phyloP scores from a whole-genome alignment of 2,797 vertebrate species.

The Percopsis omiscomaycus region DNA sequence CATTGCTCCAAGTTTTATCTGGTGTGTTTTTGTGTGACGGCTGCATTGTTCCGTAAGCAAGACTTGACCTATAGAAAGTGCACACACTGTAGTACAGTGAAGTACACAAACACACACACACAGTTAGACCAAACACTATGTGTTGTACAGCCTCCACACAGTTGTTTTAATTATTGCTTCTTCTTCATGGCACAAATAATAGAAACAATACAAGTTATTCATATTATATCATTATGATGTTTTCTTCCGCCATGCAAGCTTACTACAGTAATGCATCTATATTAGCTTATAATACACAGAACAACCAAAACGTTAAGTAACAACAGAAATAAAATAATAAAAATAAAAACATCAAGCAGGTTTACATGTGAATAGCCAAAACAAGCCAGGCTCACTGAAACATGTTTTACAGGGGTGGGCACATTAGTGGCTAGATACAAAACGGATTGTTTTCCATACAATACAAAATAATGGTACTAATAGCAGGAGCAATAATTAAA shows the following conservation, averaged over 20 bases:
- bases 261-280: constrained; percentile 77
- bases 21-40: no score
- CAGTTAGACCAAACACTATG: no score
- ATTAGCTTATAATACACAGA: constrained; percentile 69
- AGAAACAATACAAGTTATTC: constrained; percentile 73
- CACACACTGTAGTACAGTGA: no score
- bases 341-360: constrained; percentile 30
- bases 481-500: constrained; percentile 76
- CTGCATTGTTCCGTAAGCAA: no score
- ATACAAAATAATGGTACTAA: constrained; percentile 69
- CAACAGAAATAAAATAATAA: constrained; percentile 20
- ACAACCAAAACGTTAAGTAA: constrained; percentile 34
- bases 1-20: no score
- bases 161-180: constrained; percentile 83
- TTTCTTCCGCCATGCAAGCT: constrained; percentile 82
- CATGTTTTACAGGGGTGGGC: constrained; percentile 77
- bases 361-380: constrained; percentile 55
- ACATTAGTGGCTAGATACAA: constrained; percentile 79
- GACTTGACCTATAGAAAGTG: no score
- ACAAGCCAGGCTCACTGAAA: constrained; percentile 77
- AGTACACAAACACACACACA: no score
- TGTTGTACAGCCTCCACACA: constrained; percentile 45
- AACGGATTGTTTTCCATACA: constrained; percentile 54
- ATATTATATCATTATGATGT: constrained; percentile 57
- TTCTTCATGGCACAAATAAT: constrained; percentile 87